Evolutionary conservation across 2,797 vertebrate genomes (phyloP), one percentile per base, ranked within the genome.

Genomic region (Sebastes variabilis): DNA sequence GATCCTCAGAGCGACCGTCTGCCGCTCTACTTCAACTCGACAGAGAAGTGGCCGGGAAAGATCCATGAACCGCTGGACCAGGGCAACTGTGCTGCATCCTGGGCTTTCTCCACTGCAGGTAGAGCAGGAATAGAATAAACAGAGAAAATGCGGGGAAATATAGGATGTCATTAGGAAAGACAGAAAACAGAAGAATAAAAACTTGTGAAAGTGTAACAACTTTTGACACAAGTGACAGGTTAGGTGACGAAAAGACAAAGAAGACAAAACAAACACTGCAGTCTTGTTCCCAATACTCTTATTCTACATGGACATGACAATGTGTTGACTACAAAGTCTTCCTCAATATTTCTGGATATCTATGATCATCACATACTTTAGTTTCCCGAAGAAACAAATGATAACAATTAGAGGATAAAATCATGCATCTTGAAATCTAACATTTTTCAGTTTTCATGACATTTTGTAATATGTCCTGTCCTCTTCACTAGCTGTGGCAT

Each of bases 61-160:
- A 98, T 99, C 87, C 98, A 99, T 0, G 96, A 97, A 61, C 98
- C 98, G 0, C 90, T 99, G 56, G 98, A 99, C 92, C 98, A 99
- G 93, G 98, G 98, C 34, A 98, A 99, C 94, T 99, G 98, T 14
- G 97, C 97, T 0, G 98, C 98, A 1, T 99, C 98, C 73, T 99
- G 98, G 98, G 98, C 98, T 14, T 99, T 99, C 87, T 99, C 98
- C 76, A 99, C 98, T 0, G 97, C 98, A 36, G 97, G 98, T 99
- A 81, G n/a, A 36, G 27, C 54, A 27, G 22, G 8, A 46, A 69
- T 1, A 25, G 27, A 20, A 59, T 5, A 66, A 13, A 36, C 8
- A 6, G 65, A 29, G 18, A 27, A 22, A 59, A 30, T 14, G 13
- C 8, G 6, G 27, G 29, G 16, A 65, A 64, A 54, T 20, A 13